Evolutionary conservation across 2,888 invertebrate species (phyloP), one percentile per base, ranked within the genome.

Genomic region (Cosmopolites sordidus): DNA sequence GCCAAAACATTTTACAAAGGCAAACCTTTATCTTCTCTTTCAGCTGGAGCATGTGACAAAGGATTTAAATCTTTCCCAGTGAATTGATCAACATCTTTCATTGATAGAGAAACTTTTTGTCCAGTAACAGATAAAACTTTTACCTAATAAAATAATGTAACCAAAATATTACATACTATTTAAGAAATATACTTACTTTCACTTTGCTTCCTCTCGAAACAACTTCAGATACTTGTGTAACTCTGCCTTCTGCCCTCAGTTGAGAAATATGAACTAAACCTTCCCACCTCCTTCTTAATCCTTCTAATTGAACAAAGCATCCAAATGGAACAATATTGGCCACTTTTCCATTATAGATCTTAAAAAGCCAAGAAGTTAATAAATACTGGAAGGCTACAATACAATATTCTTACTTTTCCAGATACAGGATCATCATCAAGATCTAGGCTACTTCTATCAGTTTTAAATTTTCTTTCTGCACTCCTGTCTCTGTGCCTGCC

Each of bases 231-330:
- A 97, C 97, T 74, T 90, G 89, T 0, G 90, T 91, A 8, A 99
- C 97, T 55, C 97, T 81, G 0, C 96, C 96, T 74, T 96, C 96
- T 0, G 92, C 81, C 40, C 96, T 78, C 30, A 97, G 75, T 73
- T 96, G 91, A 0, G 98, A 98, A 65, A 99, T 97, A 69, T 99
- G 99, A 1, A 97, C 96, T 0, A 99, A 78, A 0, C 99, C 99
- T 73, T 99, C 99, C 85, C 92, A 92, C 39, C 89, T 81, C 62
- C 89, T 87, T 43, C 85, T 81, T 43, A 99, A 77, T 0, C 96
- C 95, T 68, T 96, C 93, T 16, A 99, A 77, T 74, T 96, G 94
- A 0, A 97, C 93, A 73, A 99, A 99, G 71, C 97, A 97, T 1
- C 99, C 99, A 75, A 98, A 99, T n/a, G 91, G 88, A 47, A 96